Conservation (phyloP, 2,113 vertebrate genomes). For the Tylochromis polylepis region DNA sequence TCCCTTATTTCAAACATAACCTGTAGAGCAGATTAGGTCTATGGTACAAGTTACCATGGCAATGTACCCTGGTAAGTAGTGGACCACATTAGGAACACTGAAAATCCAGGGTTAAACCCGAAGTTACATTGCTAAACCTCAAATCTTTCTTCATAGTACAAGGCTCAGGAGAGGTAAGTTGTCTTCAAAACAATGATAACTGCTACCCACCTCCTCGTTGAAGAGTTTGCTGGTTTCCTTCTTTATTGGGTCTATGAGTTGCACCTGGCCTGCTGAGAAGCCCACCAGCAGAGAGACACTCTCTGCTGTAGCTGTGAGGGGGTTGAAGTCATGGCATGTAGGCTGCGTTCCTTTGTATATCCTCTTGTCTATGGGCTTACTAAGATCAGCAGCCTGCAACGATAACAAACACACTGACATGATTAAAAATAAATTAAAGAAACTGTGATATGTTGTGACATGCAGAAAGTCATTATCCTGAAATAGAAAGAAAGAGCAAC, state of each 20-base stretch:
- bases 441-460: background rate
- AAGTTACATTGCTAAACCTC: background rate
- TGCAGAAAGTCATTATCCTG: background rate
- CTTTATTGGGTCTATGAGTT: conserved; percentile 99
- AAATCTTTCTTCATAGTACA: background rate
- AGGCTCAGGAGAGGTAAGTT: background rate
- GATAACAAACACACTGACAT: conserved; percentile 39
- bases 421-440: background rate
- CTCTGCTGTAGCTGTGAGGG: conserved; percentile 94
- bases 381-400: conserved; percentile 94
- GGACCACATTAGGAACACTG: background rate
- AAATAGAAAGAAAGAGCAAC: background rate
- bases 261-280: conserved; percentile 98
- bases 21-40: background rate
- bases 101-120: background rate
- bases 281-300: conserved; percentile 97
- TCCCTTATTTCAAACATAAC: background rate
- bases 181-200: background rate
- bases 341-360: conserved; percentile 99
- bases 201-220: conserved; percentile 94
- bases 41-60: background rate
- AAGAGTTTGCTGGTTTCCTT: conserved; percentile 99
- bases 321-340: conserved; percentile 99
- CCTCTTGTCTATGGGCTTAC: conserved; percentile 99
- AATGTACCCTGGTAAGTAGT: background rate